Percentiles rank a stretch among this genome's conserved stretches.
Evolutionary conservation across 2,888 invertebrate genomes (phyloP).

Genomic region (Synanthedon vespiformis): DNA sequence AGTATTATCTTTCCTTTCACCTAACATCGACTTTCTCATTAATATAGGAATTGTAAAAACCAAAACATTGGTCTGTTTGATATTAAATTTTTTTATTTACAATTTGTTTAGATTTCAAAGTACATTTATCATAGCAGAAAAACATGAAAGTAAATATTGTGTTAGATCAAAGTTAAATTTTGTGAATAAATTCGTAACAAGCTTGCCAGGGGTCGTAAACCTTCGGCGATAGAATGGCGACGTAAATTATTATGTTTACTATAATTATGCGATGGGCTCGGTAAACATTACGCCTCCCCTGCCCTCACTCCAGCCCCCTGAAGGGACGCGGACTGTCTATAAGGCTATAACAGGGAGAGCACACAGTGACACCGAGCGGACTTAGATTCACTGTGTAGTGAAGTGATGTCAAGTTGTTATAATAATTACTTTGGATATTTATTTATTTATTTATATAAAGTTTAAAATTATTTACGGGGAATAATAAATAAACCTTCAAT

Average conservation of each 20-base stretch:
- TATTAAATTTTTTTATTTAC: too few relatives aligned
- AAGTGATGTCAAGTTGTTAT: not conserved
- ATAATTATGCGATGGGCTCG: not conserved
- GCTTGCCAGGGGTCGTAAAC: not conserved
- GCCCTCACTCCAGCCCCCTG: too few relatives aligned
- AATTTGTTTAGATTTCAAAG: too few relatives aligned
- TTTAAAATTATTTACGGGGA: too few relatives aligned
- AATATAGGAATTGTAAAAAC: too few relatives aligned
- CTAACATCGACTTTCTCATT: too few relatives aligned
- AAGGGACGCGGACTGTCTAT: not conserved
- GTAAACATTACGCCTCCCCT: not conserved
- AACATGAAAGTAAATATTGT: too few relatives aligned
- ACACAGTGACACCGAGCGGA: not conserved
- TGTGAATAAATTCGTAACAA: not conserved
- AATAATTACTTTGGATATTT: not conserved
- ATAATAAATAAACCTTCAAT: too few relatives aligned
- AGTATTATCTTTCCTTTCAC: too few relatives aligned
- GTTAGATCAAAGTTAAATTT: too few relatives aligned
- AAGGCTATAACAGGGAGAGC: not conserved
- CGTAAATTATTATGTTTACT: not conserved
- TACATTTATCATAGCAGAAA: too few relatives aligned
- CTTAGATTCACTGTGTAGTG: not conserved
- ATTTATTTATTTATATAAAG: not conserved
- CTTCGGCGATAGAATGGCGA: not conserved
- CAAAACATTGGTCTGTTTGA: too few relatives aligned